Conservation (phyloP, 1,140 invertebrate genomes). For the Chrysomallon squamiferum region DNA sequence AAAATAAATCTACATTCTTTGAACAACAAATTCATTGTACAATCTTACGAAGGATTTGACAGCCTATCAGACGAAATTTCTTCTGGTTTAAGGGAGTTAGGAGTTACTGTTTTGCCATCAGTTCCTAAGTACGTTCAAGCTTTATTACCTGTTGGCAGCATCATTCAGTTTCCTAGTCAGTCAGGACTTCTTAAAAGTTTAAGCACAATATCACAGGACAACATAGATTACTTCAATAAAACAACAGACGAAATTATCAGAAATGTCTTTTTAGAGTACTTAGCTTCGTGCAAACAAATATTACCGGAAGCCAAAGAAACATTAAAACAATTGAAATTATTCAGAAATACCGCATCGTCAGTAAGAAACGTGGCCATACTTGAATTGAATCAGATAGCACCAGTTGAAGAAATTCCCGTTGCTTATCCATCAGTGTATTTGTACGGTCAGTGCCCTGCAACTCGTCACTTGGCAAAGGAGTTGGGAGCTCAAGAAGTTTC, state of each 20-base stretch:
- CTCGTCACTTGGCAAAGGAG: background rate
- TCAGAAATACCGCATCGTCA: background rate
- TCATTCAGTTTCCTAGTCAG: background rate
- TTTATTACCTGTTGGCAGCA: background rate
- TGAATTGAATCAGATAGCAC: background rate
- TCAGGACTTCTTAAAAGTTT: background rate
- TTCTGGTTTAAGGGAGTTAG: background rate
- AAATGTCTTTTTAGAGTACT: background rate
- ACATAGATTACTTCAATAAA: background rate
- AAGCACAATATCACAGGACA: background rate
- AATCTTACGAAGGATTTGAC: background rate
- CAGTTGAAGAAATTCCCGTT: constrained; percentile 7
- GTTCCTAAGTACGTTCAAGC: background rate
- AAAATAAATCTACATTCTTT: background rate
- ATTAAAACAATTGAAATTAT: background rate
- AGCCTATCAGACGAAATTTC: background rate
- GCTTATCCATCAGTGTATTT: background rate
- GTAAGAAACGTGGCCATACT: background rate
- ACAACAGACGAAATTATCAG: background rate
- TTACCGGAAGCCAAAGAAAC: background rate
- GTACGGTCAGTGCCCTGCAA: background rate
- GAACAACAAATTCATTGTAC: background rate
- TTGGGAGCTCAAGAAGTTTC: constrained; percentile 3
- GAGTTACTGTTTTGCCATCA: background rate
- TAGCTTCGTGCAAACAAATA: background rate